Base-by-base conservation (phyloP, 2,113 vertebrate species). In the Vulpes vulpes region DNA sequence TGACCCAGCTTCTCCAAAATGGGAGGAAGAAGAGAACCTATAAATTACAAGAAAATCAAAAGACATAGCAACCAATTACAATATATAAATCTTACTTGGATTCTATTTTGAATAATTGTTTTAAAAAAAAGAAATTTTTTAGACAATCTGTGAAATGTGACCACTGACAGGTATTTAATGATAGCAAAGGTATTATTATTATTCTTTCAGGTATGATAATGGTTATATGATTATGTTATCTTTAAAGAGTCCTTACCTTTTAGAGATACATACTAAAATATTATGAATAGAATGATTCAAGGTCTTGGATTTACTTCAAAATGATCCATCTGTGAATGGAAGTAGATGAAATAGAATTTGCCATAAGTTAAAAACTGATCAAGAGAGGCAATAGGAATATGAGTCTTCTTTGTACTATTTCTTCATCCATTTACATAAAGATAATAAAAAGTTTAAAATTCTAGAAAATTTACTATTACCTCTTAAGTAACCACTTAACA, bases 21-120 rank as follows among this genome's bases (percentile, higher is more conserved):
- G 3, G 17, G 17, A 51, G 9, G 49, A 9, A 11, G 11, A 23
- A 1, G 20, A 38, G 0, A 79, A 5, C 27, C 64, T 60, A 59
- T 80, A 88, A 82, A 60, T 94, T 88, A 87, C 2, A 86, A 95
- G 49, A 94, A 27, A 93, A 90, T 87, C 90, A 90, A 96, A 49
- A 88, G 43, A 73, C 32, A 25, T 62, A 74, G 49, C 53, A 74
- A 92, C 17, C 25, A 91, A 89, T 25, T 65, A 2, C 35, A 96
- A 79, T 32, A 5, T 32, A 73, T 20, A 60, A 93, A 78, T 20
- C 2, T 79, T 73, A 91, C 57, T 69, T 59, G 38, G 93, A 94
- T 84, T n/a, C 53, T 91, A 67, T 91, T 82, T 95, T 84, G 20
- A 88, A 84, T 3, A 89, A 78, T 5, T 32, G 0, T 69, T 82